Evolutionary conservation across 2,113 vertebrate genomes (phyloP), one percentile per base, ranked within the genome.

Genomic region (Cinclus cinclus): DNA sequence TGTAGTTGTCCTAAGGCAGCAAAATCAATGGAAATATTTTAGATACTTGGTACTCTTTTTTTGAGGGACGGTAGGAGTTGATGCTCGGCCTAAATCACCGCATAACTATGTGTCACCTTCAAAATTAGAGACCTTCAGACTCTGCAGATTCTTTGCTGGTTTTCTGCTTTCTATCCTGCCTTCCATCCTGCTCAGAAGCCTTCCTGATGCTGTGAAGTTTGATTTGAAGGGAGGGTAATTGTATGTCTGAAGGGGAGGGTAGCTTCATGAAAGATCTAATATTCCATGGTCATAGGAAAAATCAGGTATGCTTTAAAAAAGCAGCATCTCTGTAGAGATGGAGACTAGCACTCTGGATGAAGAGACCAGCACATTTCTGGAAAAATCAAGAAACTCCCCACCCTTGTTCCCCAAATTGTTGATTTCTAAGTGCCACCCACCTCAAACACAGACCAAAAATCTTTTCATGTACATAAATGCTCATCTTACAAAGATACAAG

Each of bases 51-150:
- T 37, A 68, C 10, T 59, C 44, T 4, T 50, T 80, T 87, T 90
- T 86, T 64, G 69, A 70, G 58, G 49, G 35, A 55, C 52, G n/a
- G 47, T 68, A 70, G 77, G 15, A 84, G 50, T 44, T 83, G 74
- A 49, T 85, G 80, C 63, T 81, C 81, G 87, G n/a, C 15, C 59
- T 95, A 47, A 82, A 91, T 96, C 87, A 93, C 75, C 41, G 71
- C 10, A 33, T 28, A 70, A 35, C 13, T 83, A 23, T 64, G 44
- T 44, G 55, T 87, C 85, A 93, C 60, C 50, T 81, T 63, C 64
- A 59, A 59, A 92, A 90, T 23, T 55, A 62, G 52, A 71, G 71
- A 47, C 46, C 35, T 84, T 68, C 56, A 79, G 70, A 87, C 50
- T 31, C 50, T 88, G 62, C 41, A 81, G 62, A 77, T 89, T 88